A percentile compares a stretch with the other conserved stretches of the same genome.
Evolutionary conservation across 2,797 vertebrate species (phyloP).

Genomic region (Sebastes matsubarae): DNA sequence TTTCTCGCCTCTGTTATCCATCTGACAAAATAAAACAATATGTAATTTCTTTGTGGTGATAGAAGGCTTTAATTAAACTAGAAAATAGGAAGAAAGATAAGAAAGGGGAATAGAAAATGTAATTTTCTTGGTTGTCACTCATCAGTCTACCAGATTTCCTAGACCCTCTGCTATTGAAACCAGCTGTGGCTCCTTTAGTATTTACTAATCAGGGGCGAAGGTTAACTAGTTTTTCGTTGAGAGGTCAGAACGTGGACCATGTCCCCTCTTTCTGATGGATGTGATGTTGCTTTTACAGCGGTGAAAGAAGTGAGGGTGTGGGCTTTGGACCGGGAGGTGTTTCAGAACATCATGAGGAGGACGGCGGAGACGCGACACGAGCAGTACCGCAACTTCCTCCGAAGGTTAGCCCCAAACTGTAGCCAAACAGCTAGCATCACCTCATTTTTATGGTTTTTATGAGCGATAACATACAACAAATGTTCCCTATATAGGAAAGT

Average conservation of each 20-base stretch:
- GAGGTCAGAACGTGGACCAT: neutral
- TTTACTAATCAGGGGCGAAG: conserved; percentile 11
- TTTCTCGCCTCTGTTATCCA: neutral
- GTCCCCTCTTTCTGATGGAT: neutral
- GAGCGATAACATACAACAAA: neutral
- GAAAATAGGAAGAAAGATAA: neutral
- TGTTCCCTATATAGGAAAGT: neutral
- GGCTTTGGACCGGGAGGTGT: conserved; percentile 94
- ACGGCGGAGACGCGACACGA: conserved; percentile 91
- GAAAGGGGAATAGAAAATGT: neutral
- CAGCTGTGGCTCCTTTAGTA: neutral
- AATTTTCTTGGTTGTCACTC: neutral
- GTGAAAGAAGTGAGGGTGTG: conserved; percentile 89
- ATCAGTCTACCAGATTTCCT: neutral
- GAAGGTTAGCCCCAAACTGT: conserved; percentile 56
- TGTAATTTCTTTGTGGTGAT: neutral
- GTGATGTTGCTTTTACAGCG: conserved; percentile 78
- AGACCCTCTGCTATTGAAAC: conserved; percentile 9
- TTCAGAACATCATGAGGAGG: conserved; percentile 95
- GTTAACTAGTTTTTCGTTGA: conserved; percentile 5
- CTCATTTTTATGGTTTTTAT: neutral
- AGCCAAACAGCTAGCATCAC: neutral
- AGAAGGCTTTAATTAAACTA: neutral
- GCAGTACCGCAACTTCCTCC: conserved; percentile 91
- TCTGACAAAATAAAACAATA: conserved; percentile 7